Conservation (phyloP, 2,888 invertebrate genomes). For the Apoderus coryli region DNA sequence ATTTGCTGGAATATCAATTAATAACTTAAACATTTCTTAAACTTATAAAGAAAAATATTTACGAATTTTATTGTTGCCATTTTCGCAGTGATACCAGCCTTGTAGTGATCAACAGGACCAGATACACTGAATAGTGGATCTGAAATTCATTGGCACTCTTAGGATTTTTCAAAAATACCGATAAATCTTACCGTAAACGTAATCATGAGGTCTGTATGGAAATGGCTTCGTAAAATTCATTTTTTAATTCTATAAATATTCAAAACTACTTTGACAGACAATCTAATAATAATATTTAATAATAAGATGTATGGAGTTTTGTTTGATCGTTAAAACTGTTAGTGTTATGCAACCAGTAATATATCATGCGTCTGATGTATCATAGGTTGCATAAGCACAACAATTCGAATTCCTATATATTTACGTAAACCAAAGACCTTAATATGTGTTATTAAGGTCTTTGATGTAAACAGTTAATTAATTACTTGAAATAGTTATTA, state of each 20-base stretch:
- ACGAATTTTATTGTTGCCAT: constrained; percentile 41
- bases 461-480: no score
- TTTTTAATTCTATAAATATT: constrained; percentile 3
- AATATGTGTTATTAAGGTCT: no score
- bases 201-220: constrained; percentile 22
- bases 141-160: constrained; percentile 20
- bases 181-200: constrained; percentile 21
- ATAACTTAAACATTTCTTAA: not conserved
- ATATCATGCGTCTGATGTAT: no score
- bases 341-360: no score
- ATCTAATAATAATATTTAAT: not conserved
- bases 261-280: no score
- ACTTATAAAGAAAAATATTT: constrained; percentile 24
- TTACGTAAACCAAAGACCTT: no score
- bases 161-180: not conserved
- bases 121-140: constrained; percentile 44
- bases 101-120: constrained; percentile 40
- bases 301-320: no score
- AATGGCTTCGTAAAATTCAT: constrained; percentile 16
- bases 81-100: constrained; percentile 38
- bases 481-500: no score
- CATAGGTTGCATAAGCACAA: no score
- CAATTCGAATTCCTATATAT: no score
- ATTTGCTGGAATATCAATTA: constrained; percentile 31
- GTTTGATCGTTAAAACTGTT: no score